Conservation (phyloP, 2,888 invertebrate genomes). For the Cataglyphis rosenhaueri region DNA sequence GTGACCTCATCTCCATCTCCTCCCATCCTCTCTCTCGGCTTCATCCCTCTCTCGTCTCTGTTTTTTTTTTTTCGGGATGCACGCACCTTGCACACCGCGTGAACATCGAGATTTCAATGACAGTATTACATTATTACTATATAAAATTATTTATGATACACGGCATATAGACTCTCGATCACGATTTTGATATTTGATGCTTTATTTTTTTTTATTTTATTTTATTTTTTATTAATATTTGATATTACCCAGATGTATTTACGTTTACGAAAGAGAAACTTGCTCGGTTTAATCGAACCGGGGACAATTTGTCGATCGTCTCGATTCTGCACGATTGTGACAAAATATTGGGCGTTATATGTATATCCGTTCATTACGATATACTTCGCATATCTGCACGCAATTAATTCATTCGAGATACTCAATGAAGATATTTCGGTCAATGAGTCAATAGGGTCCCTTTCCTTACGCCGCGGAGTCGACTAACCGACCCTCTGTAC, state of each 20-base stretch:
- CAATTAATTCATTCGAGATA: slow-evolving; percentile 74
- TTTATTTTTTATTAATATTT: background rate
- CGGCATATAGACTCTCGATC: slow-evolving; percentile 36
- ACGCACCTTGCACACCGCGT: slow-evolving; percentile 58
- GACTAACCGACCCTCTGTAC: slow-evolving; percentile 76
- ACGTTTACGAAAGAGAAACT: background rate
- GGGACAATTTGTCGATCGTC: background rate
- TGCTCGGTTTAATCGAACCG: background rate
- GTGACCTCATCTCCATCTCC: slow-evolving; percentile 66
- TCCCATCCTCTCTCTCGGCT: slow-evolving; percentile 43
- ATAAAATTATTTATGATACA: slow-evolving; percentile 46
- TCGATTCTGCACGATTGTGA: background rate
- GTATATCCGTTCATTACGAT: background rate
- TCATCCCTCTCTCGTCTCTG: slow-evolving; percentile 41
- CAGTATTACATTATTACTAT: slow-evolving; percentile 34
- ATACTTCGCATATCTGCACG: slow-evolving; percentile 11
- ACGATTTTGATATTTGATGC: background rate
- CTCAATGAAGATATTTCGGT: slow-evolving; percentile 79
- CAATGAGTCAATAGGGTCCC: slow-evolving; percentile 77
- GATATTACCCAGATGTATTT: background rate
- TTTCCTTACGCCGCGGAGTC: slow-evolving; percentile 60
- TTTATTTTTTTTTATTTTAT: background rate
- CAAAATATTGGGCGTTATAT: background rate
- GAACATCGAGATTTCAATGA: slow-evolving; percentile 66
- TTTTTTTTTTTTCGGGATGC: slow-evolving; percentile 40